Conservation (phyloP, 2,888 invertebrate genomes). For the Tuberolachnus salignus region DNA sequence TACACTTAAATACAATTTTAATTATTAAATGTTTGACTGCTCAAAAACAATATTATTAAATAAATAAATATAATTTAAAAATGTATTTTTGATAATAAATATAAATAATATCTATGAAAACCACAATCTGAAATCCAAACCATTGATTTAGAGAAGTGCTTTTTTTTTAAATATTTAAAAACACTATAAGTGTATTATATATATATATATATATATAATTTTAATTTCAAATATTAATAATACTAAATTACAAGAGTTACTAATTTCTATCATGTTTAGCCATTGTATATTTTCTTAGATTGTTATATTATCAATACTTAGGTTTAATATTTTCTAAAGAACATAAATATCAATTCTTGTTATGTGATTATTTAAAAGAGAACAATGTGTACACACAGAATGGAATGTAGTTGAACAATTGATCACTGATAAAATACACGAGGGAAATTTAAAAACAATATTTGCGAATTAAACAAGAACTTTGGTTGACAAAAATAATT, state of each 20-base stretch:
- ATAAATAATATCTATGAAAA: neutral
- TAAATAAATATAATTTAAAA: neutral
- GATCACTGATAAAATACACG: slow-evolving; percentile 27
- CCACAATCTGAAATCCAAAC: neutral
- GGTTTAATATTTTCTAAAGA: slow-evolving; percentile 18
- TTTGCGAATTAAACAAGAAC: slow-evolving; percentile 19
- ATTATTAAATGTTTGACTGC: neutral
- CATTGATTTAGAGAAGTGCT: neutral
- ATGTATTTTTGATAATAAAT: neutral
- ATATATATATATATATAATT: slow-evolving; percentile 21
- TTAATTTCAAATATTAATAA: slow-evolving; percentile 23
- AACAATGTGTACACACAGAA: slow-evolving; percentile 31
- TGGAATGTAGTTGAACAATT: slow-evolving; percentile 46
- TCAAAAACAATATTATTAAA: neutral
- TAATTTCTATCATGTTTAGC: slow-evolving; percentile 28
- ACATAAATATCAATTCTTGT: slow-evolving; percentile 14
- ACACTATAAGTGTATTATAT: neutral
- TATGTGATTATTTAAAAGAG: slow-evolving; percentile 18
- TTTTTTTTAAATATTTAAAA: slow-evolving; percentile 19
- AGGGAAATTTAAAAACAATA: slow-evolving; percentile 21
- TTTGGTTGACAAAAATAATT: slow-evolving; percentile 38
- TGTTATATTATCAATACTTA: slow-evolving; percentile 19
- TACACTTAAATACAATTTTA: neutral
- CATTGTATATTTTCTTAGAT: neutral
- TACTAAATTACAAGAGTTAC: slow-evolving; percentile 25